Evolutionary conservation across 2,888 invertebrate species (phyloP), one percentile per base, ranked within the genome.

Genomic region (Lypha dubia): DNA sequence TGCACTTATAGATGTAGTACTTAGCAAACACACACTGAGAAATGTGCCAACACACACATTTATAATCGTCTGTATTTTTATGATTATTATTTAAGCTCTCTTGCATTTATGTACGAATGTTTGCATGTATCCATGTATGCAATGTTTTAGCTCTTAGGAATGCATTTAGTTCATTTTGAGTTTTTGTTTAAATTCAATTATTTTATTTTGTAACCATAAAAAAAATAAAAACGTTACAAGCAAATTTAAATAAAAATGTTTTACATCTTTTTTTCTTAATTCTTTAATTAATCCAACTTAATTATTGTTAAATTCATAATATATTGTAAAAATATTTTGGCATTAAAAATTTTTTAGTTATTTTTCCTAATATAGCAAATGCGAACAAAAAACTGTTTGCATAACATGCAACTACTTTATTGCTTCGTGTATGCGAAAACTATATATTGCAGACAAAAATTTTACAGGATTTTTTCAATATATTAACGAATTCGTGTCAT

Each of bases 101-200:
- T 13, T 35, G 44, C 38, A 46, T 17, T 1, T 17, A 44, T 7
- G 11, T 65, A 8, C n/a, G 35, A 5, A 1, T 4, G 3, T 17
- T 17, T 2, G 11, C 0, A 51, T 20, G 22, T 22, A 5, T 22
- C 3, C n/a, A n/a, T 11, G 13, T 5, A 1, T 24, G 8, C 32
- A 24, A 0, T 28, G 28, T 63, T 65, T 32, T 5, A 24, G 38
- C 56, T 65, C 3, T 28, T 28, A 58, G 32, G 44, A 75, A 75
- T 67, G 67, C 44, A 24, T 62, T 74, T 68, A 20, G 9, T 22
- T 67, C 32, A 17, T n/a, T 51, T 9, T 49, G n/a, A 15, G 44
- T 58, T 38, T 71, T 58, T 20, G 15, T 15, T n/a, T 4, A 15
- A 7, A 58, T 44, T 44, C 44, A 71, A 71, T 13, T 44, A 71